Base-by-base conservation (phyloP, 2,888 invertebrate genomes). In the Mythimna loreyi region DNA sequence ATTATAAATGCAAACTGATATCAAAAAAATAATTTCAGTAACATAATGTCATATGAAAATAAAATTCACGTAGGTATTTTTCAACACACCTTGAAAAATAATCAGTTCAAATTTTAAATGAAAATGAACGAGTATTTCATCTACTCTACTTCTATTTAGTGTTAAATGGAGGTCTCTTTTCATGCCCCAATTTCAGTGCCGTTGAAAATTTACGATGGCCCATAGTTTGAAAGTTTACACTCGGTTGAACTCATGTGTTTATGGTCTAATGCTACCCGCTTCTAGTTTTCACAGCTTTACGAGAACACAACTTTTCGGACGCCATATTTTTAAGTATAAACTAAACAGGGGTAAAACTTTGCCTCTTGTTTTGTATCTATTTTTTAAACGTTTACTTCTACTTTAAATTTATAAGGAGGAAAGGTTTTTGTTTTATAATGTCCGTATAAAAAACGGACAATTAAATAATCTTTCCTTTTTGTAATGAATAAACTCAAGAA, bases 201-300 rank as follows among this genome's bases (percentile, higher is more conserved):
- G 74, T 75, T 79, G 40, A 72, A 81, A 84, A 82, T 82, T 67
- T 82, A 83, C 75, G 67, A 75, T 61, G 52, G 53, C 25, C 36
- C 50, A 43, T 45, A 76, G 62, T 75, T 75, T 55, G 50, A 72
- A 83, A 83, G 65, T 83, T 81, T 78, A 67, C 69, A 71, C 75
- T 66, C 63, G 71, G 36, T 52, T 57, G 67, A 55, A 62, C 58
- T 67, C 59, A 40, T 65, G 49, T 65, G 61, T 67, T 50, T 82
- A 70, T 69, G 67, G 68, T 28, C 70, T 72, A 70, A 70, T 74
- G 43, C 56, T 67, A 57, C 70, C 61, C 43, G 63, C 53, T 73
- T 72, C 72, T 72, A 76, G 77, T 77, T 77, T 75, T 59, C 59
- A 62, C 62, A 49, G 69, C 55, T 69, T 75, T 62, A 30, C 52